phyloP scores from a whole-genome alignment of 1,140 invertebrate species.

The Drosophila sp. region DNA sequence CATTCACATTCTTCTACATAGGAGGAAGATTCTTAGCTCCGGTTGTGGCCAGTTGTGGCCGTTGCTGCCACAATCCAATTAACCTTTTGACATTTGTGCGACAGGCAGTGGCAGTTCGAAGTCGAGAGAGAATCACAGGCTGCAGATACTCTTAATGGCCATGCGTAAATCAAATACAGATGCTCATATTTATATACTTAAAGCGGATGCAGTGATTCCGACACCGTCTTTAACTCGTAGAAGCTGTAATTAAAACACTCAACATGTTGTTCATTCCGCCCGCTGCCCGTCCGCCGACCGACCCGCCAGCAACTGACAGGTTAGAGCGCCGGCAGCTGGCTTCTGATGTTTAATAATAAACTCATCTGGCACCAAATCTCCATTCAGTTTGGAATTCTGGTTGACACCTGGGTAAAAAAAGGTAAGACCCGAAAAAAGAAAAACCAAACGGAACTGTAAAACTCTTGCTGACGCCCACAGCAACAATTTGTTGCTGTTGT shows the following conservation, averaged over 20 bases:
- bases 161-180: slow-evolving; percentile 57
- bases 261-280: slow-evolving; percentile 43
- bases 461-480: slow-evolving; percentile 40
- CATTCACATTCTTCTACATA: slow-evolving; percentile 17
- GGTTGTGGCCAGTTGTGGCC: slow-evolving; percentile 27
- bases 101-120: slow-evolving; percentile 24
- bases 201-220: slow-evolving; percentile 47
- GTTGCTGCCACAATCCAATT: slow-evolving; percentile 59
- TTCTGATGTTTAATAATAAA: slow-evolving; percentile 54
- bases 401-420: slow-evolving; percentile 43
- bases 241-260: slow-evolving; percentile 59
- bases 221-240: slow-evolving; percentile 23
- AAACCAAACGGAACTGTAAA: slow-evolving; percentile 12
- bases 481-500: slow-evolving; percentile 41
- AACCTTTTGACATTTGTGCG: slow-evolving; percentile 60
- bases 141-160: slow-evolving; percentile 44
- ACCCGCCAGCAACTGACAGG: slow-evolving; percentile 28
- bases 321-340: slow-evolving; percentile 12
- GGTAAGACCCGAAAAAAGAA: not conserved
- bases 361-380: slow-evolving; percentile 48
- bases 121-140: slow-evolving; percentile 14
- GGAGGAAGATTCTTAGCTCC: slow-evolving; percentile 51
- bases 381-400: slow-evolving; percentile 27
- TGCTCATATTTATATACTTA: slow-evolving; percentile 34
- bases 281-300: slow-evolving; percentile 21